Evolutionary conservation across 2,113 vertebrate genomes (phyloP), one percentile per base, ranked within the genome.

Genomic region (Osmerus eperlanus): DNA sequence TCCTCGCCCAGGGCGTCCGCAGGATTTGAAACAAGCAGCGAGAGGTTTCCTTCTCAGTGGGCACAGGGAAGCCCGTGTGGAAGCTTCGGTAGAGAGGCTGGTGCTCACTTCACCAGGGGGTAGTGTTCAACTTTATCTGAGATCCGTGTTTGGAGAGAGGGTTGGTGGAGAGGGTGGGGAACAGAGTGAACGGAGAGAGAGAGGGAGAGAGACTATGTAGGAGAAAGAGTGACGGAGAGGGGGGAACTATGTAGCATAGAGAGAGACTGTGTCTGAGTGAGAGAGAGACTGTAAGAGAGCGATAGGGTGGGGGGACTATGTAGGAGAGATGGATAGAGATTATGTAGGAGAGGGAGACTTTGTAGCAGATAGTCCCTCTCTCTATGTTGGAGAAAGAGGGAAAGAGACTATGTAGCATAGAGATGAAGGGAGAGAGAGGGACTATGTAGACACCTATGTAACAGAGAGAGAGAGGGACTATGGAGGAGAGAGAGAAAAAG

Each of bases 91-190:
- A 25, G 74, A 76, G 81, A 81, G 79, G 79, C 85, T 85, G 82
- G 83, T 82, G 85, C 79, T 87, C 87, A 85, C 81, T 87, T 91
- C 82, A 87, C 80, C 78, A 76, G 83, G 86, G 86, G 84, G 87
- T 88, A 89, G 83, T 88, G 86, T 89, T 91, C 84, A 88, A 86
- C 81, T 91, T 90, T 90, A 91, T 88, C 89, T 88, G 90, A 86
- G 90, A 90, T 89, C 81, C 75, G 84, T 68, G 84, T 87, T 86
- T 83, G 83, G 81, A 74, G 76, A 77, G 61, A 80, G 75, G 72
- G 4, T 65, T 73, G 9, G 53, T 12, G 66, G 25, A 71, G 18
- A 54, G 67, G 68, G 69, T 61, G 68, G 53, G 52, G 77, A 28
- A 65, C 69, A 56, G 70, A 66, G 55, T 58, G 51, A 19, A 23